Evolutionary conservation across 2,888 invertebrate genomes (phyloP), one percentile per base, ranked within the genome.

Genomic region (Dione juno): DNA sequence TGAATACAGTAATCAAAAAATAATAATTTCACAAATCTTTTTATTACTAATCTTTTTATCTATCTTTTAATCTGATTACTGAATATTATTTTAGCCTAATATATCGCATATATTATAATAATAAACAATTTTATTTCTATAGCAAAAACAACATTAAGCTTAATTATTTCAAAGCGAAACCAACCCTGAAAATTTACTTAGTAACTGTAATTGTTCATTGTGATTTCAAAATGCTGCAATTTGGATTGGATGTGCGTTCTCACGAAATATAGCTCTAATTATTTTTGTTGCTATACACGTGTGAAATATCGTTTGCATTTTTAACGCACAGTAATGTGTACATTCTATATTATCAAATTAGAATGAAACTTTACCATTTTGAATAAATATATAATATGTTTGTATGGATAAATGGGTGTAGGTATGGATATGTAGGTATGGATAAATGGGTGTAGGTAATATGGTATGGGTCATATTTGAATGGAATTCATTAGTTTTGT

Each of bases 101-200:
- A n/a, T n/a, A n/a, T n/a, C n/a, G n/a, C n/a, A n/a, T n/a, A n/a
- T n/a, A n/a, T n/a, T n/a, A n/a, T n/a, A n/a, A 5, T 28, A 28
- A 28, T 5, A 28, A 28, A 3, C 28, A 28, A 28, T 28, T 28
- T 28, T 28, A 3, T 28, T n/a, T n/a, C n/a, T n/a, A n/a, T 14
- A 54, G 14, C n/a, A 14, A 37, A 6, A n/a, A 13, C 28, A 13
- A 14, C 2, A 35, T 35, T 14, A 28, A 11, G 13, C 11, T 59
- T 14, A 41, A 14, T 21, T 21, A 9, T 40, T 41, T 67, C 21
- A 67, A 67, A 50, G 48, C 14, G 28, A 41, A 50, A 59, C 28
- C 21, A 14, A 67, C 59, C 59, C 41, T 67, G 67, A 37, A 9
- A 40, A 40, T n/a, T 40, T 50, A 21, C 58, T 58, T 67, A 59